Conservation (phyloP, 2,797 vertebrate species). For the Sebastes goodei region DNA sequence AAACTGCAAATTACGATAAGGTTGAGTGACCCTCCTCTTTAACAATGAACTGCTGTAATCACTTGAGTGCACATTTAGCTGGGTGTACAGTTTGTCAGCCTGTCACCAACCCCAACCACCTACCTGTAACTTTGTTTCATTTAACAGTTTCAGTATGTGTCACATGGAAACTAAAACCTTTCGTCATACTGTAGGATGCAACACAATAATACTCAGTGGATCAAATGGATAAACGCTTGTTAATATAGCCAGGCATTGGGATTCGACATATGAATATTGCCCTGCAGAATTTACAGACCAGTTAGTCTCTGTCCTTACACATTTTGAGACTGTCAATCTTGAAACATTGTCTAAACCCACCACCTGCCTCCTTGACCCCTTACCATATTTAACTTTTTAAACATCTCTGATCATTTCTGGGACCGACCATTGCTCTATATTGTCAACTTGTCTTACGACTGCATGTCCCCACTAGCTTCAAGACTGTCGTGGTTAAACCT, state of each 20-base stretch:
- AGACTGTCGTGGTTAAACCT: too few relatives aligned
- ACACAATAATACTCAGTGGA: not conserved
- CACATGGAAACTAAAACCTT: not conserved
- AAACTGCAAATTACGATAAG: not conserved
- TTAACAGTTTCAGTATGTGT: not conserved
- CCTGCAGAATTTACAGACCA: not conserved
- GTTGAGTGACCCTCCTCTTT: constrained; percentile 18
- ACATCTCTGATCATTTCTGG: too few relatives aligned
- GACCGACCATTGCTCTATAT: too few relatives aligned
- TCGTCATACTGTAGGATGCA: not conserved
- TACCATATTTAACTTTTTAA: not conserved
- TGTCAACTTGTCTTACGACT: too few relatives aligned
- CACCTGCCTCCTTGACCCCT: not conserved
- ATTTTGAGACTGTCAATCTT: not conserved
- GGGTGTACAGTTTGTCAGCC: not conserved
- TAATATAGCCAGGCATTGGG: not conserved
- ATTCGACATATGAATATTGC: too few relatives aligned
- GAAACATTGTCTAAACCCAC: not conserved
- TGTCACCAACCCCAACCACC: not conserved
- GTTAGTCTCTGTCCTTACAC: not conserved
- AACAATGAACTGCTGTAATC: not conserved
- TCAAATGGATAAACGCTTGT: not conserved
- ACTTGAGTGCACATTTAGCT: not conserved
- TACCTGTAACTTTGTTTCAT: not conserved
- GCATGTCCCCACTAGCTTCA: too few relatives aligned